These are phyloP conservation scores for Leucoraja erinaceus DNA, from an alignment of 2,113 vertebrate species.

Conservation along the genomic window DNA sequence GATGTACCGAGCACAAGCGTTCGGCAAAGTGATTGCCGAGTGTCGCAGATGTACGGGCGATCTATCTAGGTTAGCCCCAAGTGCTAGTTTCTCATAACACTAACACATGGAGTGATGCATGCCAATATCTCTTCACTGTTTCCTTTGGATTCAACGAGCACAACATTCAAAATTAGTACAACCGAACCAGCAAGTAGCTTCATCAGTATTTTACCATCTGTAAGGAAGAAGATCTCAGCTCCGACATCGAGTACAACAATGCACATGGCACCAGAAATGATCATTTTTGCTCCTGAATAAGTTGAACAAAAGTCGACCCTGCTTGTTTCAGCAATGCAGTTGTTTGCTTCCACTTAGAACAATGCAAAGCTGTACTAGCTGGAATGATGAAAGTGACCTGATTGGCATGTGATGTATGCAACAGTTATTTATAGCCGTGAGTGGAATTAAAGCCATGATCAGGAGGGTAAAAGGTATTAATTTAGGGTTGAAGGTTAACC, in stretches of 20 bases:
- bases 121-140: neutral
- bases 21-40: too few species aligned
- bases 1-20: too few species aligned
- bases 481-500: neutral
- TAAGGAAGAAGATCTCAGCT: neutral
- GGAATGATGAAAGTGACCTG: neutral
- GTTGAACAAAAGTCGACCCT: neutral
- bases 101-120: neutral
- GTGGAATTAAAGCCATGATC: neutral
- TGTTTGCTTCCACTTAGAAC: neutral
- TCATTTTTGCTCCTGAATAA: neutral
- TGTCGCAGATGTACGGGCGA: too few species aligned
- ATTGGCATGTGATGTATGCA: neutral
- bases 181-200: neutral
- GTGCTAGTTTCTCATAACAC: neutral
- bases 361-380: neutral
- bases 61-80: neutral
- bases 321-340: neutral
- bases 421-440: neutral
- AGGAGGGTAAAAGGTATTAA: neutral
- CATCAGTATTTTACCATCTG: neutral
- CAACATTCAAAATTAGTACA: neutral
- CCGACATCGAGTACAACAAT: neutral
- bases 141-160: neutral
- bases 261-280: neutral